Conservation (phyloP, 2,113 vertebrate species). For the Ceratotherium simum region DNA sequence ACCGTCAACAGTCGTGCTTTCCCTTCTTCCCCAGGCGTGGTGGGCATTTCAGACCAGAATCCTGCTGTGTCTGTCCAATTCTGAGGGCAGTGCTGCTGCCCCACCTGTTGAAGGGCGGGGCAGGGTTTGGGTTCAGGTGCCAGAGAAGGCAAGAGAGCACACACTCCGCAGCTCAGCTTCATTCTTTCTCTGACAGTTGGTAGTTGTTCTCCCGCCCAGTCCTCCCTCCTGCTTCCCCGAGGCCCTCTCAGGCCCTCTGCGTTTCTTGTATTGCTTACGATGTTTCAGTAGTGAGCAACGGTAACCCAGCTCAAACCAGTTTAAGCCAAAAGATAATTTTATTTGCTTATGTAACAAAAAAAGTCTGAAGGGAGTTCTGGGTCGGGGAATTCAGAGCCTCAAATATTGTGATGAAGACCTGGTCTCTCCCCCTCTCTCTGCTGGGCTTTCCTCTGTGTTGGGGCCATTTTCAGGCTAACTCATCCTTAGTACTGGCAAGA, state of each 20-base stretch:
- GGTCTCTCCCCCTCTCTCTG: neutral
- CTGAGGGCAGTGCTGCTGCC: neutral
- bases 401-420: neutral
- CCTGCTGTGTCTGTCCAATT: neutral
- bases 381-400: neutral
- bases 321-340: constrained; percentile 37
- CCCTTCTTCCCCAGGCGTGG: neutral
- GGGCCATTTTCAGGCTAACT: neutral
- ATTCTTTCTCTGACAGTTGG: neutral
- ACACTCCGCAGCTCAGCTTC: neutral
- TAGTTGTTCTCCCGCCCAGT: neutral
- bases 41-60: neutral
- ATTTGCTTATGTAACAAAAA: constrained; percentile 7
- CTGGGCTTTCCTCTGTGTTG: neutral
- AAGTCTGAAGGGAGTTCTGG: neutral
- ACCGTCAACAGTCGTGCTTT: neutral
- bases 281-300: neutral
- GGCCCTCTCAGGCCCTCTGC: neutral
- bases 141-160: neutral
- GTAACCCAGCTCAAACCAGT: neutral
- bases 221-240: neutral
- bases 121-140: neutral
- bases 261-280: neutral
- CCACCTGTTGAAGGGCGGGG: neutral
- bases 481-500: neutral